Base-by-base conservation (phyloP, 1,140 invertebrate genomes). In the Eurosta solidaginis region DNA sequence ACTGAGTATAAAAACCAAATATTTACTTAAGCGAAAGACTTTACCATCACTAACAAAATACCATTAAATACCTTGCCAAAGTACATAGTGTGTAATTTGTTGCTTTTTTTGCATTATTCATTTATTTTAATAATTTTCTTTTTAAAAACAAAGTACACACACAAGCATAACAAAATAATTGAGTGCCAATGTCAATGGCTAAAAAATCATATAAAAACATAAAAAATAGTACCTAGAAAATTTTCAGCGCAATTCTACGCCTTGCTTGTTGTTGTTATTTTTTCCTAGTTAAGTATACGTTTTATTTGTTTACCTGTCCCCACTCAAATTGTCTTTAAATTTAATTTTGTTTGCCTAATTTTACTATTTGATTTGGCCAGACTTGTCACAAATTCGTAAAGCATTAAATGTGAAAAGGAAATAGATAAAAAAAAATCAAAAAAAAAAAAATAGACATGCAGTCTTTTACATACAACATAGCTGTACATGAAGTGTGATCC, bases 311-410 rank as follows among this genome's bases (percentile, higher is more conserved):
- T 20, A 68, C 59, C 59, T 20, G 33, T 68, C 2, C 59, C 7
- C 59, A 68, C 59, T 42, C 33, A 33, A 42, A 59, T 59, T 59
- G 54, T 68, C 59, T 40, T 68, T 20, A 68, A 68, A 68, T 68
- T 68, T 68, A 68, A 68, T 68, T 68, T 68, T 68, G 59, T 68
- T 68, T 68, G 59, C 59, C 59, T 68, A 68, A 68, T 68, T 68
- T n/a, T 68, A 33, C 59, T 68, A 68, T 68, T 68, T 33, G 59
- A 68, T 68, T 36, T 68, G 59, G 59, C 59, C 59, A 20, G 59
- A 68, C 59, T 68, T 68, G 59, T 68, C 59, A 42, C 59, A 68
- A 29, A 68, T 68, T 68, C 59, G 59, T 68, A 68, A 68, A 68
- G 59, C 59, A 68, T 68, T 40, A 22, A 68, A 68, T 68, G 59